Conservation (phyloP, 2,113 vertebrate species). For the Phainopepla nitens region DNA sequence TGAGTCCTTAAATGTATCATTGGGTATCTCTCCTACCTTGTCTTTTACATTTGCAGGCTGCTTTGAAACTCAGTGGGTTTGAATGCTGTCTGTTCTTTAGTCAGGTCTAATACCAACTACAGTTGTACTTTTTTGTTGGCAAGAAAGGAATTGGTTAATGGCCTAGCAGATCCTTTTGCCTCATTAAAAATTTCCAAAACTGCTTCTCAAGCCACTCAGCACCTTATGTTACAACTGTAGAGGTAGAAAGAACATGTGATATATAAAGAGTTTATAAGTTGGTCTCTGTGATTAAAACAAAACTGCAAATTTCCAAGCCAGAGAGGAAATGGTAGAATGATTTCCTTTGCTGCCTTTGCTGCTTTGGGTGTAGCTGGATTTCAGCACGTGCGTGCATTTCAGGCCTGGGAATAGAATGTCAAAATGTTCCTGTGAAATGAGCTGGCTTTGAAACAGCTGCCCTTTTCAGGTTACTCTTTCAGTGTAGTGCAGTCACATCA, state of each 20-base stretch:
- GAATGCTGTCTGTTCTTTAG: neutral
- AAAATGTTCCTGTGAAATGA: neutral
- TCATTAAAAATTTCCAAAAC: neutral
- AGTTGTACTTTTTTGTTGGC: neutral
- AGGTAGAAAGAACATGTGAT: neutral
- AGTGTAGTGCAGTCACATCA: neutral
- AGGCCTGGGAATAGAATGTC: neutral
- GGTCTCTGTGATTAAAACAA: neutral
- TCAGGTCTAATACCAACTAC: neutral
- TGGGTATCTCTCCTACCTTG: neutral
- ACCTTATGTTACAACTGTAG: neutral
- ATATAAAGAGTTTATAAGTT: neutral
- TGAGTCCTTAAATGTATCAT: neutral
- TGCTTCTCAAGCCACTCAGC: neutral
- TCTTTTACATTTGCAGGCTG: neutral
- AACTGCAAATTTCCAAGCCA: neutral
- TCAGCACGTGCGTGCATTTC: neutral
- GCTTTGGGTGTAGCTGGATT: neutral
- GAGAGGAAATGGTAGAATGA: neutral
- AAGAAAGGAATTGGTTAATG: neutral
- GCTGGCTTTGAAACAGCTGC: neutral
- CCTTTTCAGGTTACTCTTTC: neutral
- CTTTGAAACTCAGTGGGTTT: rapidly evolving
- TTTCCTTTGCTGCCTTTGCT: neutral
- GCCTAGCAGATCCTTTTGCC: neutral